Percentiles rank a stretch among this genome's conserved stretches.
Conservation (phyloP, 2,113 vertebrate species). For the Oophaga pumilio region DNA sequence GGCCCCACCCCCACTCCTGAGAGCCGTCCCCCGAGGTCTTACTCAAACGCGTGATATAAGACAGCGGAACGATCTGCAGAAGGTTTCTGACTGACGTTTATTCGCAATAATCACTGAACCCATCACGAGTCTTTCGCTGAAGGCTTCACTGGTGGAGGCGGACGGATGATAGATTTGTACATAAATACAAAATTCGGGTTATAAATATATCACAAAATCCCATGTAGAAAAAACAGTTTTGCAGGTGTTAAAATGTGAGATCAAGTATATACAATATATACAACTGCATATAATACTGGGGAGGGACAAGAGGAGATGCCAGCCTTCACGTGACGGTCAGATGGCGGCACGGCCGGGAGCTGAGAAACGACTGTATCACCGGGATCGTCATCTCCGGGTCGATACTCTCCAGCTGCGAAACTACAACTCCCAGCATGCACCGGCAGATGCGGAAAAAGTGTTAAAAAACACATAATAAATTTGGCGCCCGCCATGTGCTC, state of each 20-base stretch:
- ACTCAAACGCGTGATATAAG: background rate
- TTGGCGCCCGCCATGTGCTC: background rate
- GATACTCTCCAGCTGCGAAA: background rate
- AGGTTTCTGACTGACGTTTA: constrained; percentile 61
- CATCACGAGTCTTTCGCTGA: background rate
- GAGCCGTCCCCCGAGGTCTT: background rate
- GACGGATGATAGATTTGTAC: constrained; percentile 70
- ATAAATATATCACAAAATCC: constrained; percentile 82
- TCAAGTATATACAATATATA: constrained; percentile 58
- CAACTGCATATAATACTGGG: background rate
- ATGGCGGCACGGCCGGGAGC: background rate
- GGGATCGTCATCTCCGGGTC: background rate
- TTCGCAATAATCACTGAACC: background rate
- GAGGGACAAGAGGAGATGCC: background rate
- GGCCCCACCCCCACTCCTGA: background rate
- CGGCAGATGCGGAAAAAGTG: background rate
- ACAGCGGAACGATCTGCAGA: constrained; percentile 52
- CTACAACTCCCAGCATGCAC: background rate
- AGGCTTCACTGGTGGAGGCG: constrained; percentile 5
- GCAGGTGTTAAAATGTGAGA: constrained; percentile 74
- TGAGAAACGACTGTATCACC: no score
- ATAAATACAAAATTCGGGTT: constrained; percentile 78
- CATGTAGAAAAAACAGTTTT: constrained; percentile 79
- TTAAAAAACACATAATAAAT: background rate
- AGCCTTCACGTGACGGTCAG: background rate